Evolutionary conservation across 2,888 invertebrate species (phyloP).

Genomic region (Nymphalis polychloros): DNA sequence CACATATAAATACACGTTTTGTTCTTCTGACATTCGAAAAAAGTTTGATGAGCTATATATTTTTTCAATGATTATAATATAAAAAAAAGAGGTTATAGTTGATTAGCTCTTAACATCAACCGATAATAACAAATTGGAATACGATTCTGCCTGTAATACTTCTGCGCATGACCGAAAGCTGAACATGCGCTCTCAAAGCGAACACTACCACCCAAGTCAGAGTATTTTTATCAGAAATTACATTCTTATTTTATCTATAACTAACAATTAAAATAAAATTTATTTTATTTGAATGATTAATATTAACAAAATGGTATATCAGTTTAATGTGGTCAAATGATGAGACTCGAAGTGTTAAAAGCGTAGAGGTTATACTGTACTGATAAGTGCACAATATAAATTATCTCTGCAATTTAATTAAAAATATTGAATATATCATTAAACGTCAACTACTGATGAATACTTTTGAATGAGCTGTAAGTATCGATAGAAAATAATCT

Average conservation of each 20-base stretch:
- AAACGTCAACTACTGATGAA: background rate
- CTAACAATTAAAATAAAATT: conserved; percentile 3
- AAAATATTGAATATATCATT: background rate
- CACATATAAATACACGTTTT: no score
- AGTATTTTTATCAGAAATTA: conserved; percentile 48
- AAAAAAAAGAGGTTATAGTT: no score
- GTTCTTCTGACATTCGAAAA: no score
- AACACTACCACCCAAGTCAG: conserved; percentile 44
- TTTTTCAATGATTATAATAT: no score
- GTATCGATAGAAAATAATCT: no score
- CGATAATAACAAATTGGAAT: background rate
- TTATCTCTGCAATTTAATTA: background rate
- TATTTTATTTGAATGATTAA: background rate
- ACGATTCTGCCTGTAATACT: background rate
- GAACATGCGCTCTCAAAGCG: conserved; percentile 49
- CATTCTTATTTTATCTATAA: conserved; percentile 5
- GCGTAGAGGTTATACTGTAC: background rate
- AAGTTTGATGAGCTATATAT: no score
- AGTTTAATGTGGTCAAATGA: background rate
- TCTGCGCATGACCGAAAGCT: conserved; percentile 49
- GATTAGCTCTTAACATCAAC: no score
- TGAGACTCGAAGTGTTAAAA: background rate
- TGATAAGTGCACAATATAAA: background rate
- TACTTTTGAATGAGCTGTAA: no score
- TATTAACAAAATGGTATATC: background rate